A percentile compares a stretch with the other conserved stretches of the same genome.
Evolutionary conservation across 1,140 invertebrate species (phyloP).

Genomic region (Nautilus pompilius): DNA sequence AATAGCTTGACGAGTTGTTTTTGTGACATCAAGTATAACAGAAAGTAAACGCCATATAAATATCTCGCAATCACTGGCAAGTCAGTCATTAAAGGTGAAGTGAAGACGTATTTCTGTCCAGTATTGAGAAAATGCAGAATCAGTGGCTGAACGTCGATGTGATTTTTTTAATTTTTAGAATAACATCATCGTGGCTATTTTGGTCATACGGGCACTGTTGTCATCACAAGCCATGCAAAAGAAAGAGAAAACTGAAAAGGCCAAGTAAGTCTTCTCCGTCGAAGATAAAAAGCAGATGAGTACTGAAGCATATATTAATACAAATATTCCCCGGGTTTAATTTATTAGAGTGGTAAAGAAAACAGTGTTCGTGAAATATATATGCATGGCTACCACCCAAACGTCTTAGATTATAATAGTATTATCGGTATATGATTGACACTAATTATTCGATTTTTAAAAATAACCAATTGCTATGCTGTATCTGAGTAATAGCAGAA

Average conservation of each 20-base stretch:
- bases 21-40: neutral
- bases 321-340: neutral
- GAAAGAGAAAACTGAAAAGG: conserved; percentile 15
- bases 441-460: too few relatives aligned
- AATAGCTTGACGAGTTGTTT: neutral
- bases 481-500: too few relatives aligned
- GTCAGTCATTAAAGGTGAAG: too few relatives aligned
- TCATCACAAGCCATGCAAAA: conserved; percentile 10
- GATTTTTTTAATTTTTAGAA: conserved; percentile 4
- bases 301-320: neutral
- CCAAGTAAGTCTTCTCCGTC: conserved; percentile 13
- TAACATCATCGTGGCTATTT: conserved; percentile 16
- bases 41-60: neutral
- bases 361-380: too few relatives aligned
- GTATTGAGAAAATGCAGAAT: too few relatives aligned
- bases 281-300: neutral
- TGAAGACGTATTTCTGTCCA: too few relatives aligned
- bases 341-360: neutral
- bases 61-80: neutral
- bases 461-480: too few relatives aligned
- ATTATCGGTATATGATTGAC: too few relatives aligned
- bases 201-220: conserved; percentile 12
- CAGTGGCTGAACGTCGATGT: too few relatives aligned
- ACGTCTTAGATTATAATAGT: neutral
- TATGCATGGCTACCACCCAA: too few relatives aligned